These are phyloP conservation scores for Gymnorhina tibicen DNA, from an alignment of 2,113 vertebrate species.

Conservation along the genomic window DNA sequence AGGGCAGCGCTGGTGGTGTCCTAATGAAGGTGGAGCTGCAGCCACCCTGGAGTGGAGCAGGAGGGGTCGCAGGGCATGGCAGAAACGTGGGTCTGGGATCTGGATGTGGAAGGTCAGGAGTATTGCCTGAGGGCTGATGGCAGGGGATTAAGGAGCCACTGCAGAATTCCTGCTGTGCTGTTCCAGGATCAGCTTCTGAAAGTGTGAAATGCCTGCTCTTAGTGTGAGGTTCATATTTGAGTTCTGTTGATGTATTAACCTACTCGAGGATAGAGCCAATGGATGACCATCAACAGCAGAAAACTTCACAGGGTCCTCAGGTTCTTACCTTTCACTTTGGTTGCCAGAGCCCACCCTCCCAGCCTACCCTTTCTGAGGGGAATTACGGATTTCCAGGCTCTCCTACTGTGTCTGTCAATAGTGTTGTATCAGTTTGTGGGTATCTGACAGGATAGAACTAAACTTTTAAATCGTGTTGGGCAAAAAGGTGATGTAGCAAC, in stretches of 20 bases:
- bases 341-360: not conserved
- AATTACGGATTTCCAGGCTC: not conserved
- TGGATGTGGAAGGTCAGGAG: not conserved
- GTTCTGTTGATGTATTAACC: not conserved
- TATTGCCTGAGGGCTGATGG: not conserved
- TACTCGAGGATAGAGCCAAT: not conserved
- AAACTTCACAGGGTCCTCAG: not conserved
- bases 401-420: not conserved
- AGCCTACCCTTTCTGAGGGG: not conserved
- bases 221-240: not conserved
- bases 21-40: not conserved
- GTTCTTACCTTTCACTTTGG: not conserved
- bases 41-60: rapidly evolving
- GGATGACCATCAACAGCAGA: not conserved
- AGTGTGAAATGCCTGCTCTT: not conserved
- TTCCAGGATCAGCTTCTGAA: not conserved
- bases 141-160: not conserved
- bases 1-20: not conserved
- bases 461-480: not conserved
- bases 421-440: not conserved
- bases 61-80: not conserved
- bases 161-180: not conserved
- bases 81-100: not conserved
- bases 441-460: not conserved
- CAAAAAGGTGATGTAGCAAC: not conserved